Evolutionary conservation across 2,113 vertebrate species (phyloP).

Genomic region (Neoarius graeffei): DNA sequence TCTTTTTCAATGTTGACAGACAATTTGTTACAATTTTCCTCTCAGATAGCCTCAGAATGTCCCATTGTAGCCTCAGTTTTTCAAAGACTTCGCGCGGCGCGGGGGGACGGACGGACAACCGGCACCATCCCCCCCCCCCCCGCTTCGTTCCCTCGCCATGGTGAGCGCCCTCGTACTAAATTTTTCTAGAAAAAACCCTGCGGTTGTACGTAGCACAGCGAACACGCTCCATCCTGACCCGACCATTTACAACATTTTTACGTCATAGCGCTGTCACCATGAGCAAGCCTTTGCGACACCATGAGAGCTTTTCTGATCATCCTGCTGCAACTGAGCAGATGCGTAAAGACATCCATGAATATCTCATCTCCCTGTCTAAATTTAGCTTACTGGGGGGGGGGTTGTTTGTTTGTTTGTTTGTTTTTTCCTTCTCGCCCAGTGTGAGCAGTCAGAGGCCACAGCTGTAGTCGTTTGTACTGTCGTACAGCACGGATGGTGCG

Average conservation of each 20-base stretch:
- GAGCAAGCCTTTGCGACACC: neutral
- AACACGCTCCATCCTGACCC: neutral
- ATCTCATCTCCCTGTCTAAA: neutral
- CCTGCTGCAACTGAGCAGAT: neutral
- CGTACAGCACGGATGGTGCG: neutral
- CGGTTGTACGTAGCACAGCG: too few relatives aligned
- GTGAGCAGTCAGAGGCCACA: neutral
- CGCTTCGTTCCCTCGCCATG: too few relatives aligned
- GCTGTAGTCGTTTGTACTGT: constrained; percentile 6
- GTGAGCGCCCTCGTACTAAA: too few relatives aligned
- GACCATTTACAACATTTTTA: neutral
- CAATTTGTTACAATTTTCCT: too few relatives aligned
- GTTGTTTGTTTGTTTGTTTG: neutral
- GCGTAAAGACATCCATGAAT: neutral
- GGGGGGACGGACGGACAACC: too few relatives aligned
- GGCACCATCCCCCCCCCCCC: too few relatives aligned
- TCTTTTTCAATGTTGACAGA: too few relatives aligned
- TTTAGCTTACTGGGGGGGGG: neutral
- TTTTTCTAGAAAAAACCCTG: too few relatives aligned
- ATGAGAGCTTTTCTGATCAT: neutral
- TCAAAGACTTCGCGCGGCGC: too few relatives aligned
- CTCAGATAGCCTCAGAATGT: too few relatives aligned
- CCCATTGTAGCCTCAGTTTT: too few relatives aligned
- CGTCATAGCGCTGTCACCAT: neutral
- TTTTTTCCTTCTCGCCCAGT: neutral